phyloP scores from a whole-genome alignment of 2,797 vertebrate genomes.

The Lates japonicus region DNA sequence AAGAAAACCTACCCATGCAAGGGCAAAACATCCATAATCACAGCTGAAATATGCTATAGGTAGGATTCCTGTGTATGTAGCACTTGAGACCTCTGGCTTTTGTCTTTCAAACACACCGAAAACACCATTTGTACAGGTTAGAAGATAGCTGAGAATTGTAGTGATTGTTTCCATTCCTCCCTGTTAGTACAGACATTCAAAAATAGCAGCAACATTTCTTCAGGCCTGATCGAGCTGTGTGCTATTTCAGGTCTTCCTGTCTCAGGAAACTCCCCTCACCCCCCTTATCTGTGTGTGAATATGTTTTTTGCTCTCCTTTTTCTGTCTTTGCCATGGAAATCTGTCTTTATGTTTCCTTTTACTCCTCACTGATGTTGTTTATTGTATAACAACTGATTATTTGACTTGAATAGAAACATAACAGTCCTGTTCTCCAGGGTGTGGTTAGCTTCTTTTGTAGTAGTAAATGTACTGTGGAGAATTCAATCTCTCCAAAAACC shows the following conservation, averaged over 20 bases:
- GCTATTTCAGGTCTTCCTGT: conserved; percentile 88
- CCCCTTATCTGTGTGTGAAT: conserved; percentile 70
- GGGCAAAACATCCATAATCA: conserved; percentile 55
- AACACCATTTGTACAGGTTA: conserved; percentile 3
- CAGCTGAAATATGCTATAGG: conserved; percentile 41
- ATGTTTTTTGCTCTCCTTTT: conserved; percentile 54
- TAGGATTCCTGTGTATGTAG: conserved; percentile 18
- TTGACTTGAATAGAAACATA: conserved; percentile 7
- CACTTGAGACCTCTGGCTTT: conserved; percentile 6
- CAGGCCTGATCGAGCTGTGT: conserved; percentile 77
- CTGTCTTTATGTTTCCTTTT: conserved; percentile 30
- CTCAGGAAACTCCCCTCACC: conserved; percentile 83
- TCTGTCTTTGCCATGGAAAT: conserved; percentile 47
- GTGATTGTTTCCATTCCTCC: conserved; percentile 68
- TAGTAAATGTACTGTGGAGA: background rate
- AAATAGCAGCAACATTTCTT: conserved; percentile 83
- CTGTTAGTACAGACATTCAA: conserved; percentile 73
- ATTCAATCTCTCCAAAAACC: conserved; percentile 3
- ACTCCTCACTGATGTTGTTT: conserved; percentile 16
- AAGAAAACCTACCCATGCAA: conserved; percentile 47
- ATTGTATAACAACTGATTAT: conserved; percentile 20
- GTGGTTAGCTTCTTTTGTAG: conserved; percentile 13
- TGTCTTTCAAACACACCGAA: conserved; percentile 23
- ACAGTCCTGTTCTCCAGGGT: background rate
- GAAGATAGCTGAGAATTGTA: conserved; percentile 37